A percentile compares a stretch with the other conserved stretches of the same genome.
Conservation (phyloP, 2,797 vertebrate species). For the Thripadectes ignobilis region DNA sequence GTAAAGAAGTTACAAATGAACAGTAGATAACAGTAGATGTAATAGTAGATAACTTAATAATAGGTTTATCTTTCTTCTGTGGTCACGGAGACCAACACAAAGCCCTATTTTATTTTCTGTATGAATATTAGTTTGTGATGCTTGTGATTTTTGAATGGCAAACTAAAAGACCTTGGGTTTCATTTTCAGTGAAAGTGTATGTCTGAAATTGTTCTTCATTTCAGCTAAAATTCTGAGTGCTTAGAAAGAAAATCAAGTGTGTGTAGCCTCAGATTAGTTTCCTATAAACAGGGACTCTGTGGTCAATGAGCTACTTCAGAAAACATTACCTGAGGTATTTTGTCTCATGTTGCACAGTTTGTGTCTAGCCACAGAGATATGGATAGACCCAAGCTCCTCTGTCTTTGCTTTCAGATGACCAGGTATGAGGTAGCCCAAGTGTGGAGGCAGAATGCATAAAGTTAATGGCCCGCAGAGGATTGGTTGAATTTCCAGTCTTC, state of each 20-base stretch:
- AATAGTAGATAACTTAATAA: constrained; percentile 55
- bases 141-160: neutral
- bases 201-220: constrained; percentile 16
- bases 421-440: neutral
- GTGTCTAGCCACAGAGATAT: neutral
- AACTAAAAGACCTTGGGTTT: constrained; percentile 4
- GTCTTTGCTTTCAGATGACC: neutral
- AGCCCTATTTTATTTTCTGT: constrained; percentile 29
- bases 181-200: neutral
- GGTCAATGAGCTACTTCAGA: constrained; percentile 37
- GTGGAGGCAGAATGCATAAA: neutral
- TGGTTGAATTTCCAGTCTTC: neutral
- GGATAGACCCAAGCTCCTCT: neutral
- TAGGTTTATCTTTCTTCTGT: constrained; percentile 43
- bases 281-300: neutral
- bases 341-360: neutral
- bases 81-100: constrained; percentile 12
- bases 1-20: constrained; percentile 50
- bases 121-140: constrained; percentile 44
- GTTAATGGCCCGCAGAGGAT: neutral
- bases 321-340: neutral
- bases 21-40: constrained; percentile 46
- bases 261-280: constrained; percentile 13
- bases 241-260: neutral
- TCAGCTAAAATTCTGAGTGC: neutral